Evolutionary conservation across 2,797 vertebrate genomes (phyloP).

Genomic region (Prionace glauca): DNA sequence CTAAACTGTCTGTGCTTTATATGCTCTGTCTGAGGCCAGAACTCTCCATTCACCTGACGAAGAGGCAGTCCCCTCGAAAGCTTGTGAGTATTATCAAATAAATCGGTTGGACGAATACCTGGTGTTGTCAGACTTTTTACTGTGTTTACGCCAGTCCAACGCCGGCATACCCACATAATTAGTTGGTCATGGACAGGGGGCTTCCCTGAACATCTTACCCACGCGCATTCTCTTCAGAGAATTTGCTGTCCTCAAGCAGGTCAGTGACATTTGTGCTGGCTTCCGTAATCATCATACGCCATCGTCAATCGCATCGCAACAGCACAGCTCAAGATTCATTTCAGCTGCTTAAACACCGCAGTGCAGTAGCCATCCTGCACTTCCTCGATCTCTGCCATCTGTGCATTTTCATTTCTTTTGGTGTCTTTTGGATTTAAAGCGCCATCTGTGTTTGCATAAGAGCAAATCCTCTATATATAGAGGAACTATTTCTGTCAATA

Average conservation of each 20-base stretch:
- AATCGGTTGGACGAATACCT: no score
- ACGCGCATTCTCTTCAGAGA: background rate
- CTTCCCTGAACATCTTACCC: background rate
- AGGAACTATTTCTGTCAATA: background rate
- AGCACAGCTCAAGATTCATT: background rate
- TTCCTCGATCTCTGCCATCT: constrained; percentile 9
- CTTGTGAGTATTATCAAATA: no score
- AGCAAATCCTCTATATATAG: background rate
- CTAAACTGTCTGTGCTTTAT: no score
- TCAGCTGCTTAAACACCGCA: background rate
- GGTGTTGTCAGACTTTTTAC: no score
- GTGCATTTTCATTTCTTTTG: background rate
- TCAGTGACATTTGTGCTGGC: background rate
- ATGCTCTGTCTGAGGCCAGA: no score
- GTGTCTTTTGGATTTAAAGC: background rate
- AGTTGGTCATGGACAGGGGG: background rate
- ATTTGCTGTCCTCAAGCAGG: background rate
- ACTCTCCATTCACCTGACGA: no score
- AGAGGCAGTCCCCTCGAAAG: no score
- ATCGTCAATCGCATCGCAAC: background rate
- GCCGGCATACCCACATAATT: no score
- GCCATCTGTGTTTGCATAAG: background rate
- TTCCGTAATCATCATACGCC: background rate
- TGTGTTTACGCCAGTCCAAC: no score
- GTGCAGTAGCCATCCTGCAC: background rate